Conservation (phyloP, 1,140 invertebrate genomes). For the Ylistrum balloti region DNA sequence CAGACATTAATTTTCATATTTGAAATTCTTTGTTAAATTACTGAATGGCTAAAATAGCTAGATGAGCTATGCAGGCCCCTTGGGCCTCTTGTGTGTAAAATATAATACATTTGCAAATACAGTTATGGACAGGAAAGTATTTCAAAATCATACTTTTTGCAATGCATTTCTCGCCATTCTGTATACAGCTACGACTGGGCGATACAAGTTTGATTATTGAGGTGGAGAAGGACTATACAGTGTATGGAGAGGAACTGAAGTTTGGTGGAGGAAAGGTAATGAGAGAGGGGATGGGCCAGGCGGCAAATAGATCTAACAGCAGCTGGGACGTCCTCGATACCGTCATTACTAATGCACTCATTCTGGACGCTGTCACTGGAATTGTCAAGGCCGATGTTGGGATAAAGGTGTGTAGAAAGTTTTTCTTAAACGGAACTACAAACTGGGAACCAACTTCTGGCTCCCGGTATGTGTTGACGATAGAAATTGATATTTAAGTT, state of each 20-base stretch:
- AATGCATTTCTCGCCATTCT: neutral
- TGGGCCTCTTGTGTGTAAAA: too few relatives aligned
- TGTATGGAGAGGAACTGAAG: slow-evolving; percentile 82
- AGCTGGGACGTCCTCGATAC: slow-evolving; percentile 77
- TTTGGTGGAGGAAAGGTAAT: slow-evolving; percentile 83
- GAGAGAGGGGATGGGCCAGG: slow-evolving; percentile 82
- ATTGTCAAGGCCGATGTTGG: slow-evolving; percentile 82
- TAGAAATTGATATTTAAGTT: too few relatives aligned
- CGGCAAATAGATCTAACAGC: slow-evolving; percentile 66
- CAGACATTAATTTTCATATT: too few relatives aligned
- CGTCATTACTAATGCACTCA: slow-evolving; percentile 82
- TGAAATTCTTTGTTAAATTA: too few relatives aligned
- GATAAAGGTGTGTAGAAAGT: too few relatives aligned
- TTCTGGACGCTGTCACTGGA: slow-evolving; percentile 80
- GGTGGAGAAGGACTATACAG: slow-evolving; percentile 80
- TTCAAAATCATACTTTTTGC: neutral
- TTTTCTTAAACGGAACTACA: too few relatives aligned
- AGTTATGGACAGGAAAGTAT: neutral
- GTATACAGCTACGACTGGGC: slow-evolving; percentile 76
- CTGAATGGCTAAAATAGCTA: too few relatives aligned
- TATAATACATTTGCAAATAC: too few relatives aligned
- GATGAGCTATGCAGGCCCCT: too few relatives aligned
- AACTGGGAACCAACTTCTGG: too few relatives aligned
- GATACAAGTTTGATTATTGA: slow-evolving; percentile 81
- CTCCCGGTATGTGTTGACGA: too few relatives aligned